Evolutionary conservation across 92 coral and sea anemone genomes (phyloP).

Genomic region (Epizoanthus scotinus): DNA sequence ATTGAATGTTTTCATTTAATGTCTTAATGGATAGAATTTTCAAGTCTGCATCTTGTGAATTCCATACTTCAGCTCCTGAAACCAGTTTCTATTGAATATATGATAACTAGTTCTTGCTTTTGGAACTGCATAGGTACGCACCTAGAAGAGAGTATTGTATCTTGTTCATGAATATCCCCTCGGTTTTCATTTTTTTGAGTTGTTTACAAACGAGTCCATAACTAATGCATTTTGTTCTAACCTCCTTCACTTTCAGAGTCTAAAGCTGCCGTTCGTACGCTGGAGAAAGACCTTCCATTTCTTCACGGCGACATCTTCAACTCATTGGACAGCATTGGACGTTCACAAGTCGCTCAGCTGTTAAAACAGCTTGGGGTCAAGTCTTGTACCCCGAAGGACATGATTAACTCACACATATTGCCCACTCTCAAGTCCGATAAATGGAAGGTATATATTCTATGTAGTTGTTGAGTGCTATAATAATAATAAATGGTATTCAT

Average conservation of each 20-base stretch:
- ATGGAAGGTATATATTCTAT: slow-evolving; percentile 59
- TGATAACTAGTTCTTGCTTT: too few relatives aligned
- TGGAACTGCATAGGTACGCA: too few relatives aligned
- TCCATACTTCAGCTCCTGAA: too few relatives aligned
- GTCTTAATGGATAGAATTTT: too few relatives aligned
- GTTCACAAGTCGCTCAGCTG: slow-evolving; percentile 78
- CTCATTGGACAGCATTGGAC: slow-evolving; percentile 75
- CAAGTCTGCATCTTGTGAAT: too few relatives aligned
- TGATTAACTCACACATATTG: slow-evolving; percentile 77
- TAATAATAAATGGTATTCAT: too few relatives aligned
- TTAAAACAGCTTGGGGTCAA: slow-evolving; percentile 77
- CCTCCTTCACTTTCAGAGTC: slow-evolving; percentile 41
- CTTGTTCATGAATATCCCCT: too few relatives aligned
- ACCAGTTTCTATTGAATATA: too few relatives aligned
- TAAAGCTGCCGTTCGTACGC: slow-evolving; percentile 37
- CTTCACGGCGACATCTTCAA: slow-evolving; percentile 69
- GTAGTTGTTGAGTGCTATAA: neutral
- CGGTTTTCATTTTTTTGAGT: neutral
- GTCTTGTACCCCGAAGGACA: slow-evolving; percentile 76
- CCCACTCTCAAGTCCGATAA: slow-evolving; percentile 74
- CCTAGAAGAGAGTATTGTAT: too few relatives aligned
- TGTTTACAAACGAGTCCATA: neutral
- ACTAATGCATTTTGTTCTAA: neutral
- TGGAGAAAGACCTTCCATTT: slow-evolving; percentile 73
- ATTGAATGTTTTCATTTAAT: too few relatives aligned